Conservation (phyloP, 2,797 vertebrate genomes). For the Dipus sagitta region DNA sequence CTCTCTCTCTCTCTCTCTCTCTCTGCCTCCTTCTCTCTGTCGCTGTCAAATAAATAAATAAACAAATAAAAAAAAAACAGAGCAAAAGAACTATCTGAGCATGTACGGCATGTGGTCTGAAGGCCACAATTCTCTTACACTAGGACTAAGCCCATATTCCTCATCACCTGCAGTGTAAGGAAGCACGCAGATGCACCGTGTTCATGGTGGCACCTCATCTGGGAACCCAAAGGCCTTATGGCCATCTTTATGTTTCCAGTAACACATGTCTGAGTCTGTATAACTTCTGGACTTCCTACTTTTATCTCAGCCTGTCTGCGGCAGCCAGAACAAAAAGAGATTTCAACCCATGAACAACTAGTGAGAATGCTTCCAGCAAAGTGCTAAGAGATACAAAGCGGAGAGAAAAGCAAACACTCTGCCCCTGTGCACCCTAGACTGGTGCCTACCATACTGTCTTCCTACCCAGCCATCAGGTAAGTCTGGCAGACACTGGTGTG, state of each 20-base stretch:
- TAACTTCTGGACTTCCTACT: neutral
- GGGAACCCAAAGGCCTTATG: neutral
- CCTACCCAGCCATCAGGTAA: too few relatives aligned
- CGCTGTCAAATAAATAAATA: too few relatives aligned
- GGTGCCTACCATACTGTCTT: neutral
- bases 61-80: too few relatives aligned
- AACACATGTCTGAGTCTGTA: neutral
- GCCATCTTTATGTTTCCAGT: neutral
- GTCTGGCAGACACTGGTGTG: neutral
- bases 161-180: neutral
- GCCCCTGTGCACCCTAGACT: neutral
- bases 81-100: neutral
- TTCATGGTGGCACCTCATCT: neutral
- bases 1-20: too few relatives aligned
- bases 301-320: neutral
- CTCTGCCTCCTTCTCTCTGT: too few relatives aligned
- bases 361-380: neutral
- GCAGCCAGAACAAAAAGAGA: conserved; percentile 22
- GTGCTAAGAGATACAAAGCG: neutral
- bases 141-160: neutral
- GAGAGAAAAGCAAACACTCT: neutral
- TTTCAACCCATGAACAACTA: neutral
- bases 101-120: neutral
- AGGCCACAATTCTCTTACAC: neutral
- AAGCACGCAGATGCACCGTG: rapidly evolving